Conservation (phyloP, 2,888 invertebrate species). For the Watsonalla cultraria region DNA sequence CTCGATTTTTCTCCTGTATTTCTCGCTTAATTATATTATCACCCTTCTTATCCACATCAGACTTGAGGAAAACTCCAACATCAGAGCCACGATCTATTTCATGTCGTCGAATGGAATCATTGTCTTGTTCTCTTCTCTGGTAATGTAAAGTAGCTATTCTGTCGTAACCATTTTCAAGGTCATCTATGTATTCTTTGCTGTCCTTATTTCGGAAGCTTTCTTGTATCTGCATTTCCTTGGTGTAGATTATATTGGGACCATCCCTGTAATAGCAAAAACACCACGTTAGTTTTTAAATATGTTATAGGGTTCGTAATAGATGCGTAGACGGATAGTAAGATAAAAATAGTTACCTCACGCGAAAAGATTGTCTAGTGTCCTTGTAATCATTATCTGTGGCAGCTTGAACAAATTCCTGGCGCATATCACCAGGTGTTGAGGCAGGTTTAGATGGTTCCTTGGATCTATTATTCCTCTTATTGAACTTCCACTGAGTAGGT, state of each 20-base stretch:
- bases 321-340: no score
- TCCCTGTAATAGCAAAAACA: slow-evolving; percentile 47
- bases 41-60: slow-evolving; percentile 52
- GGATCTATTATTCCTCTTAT: slow-evolving; percentile 79
- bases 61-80: slow-evolving; percentile 66
- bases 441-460: slow-evolving; percentile 73
- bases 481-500: slow-evolving; percentile 86
- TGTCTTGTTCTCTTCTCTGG: slow-evolving; percentile 77
- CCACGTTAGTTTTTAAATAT: background rate
- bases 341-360: slow-evolving; percentile 48
- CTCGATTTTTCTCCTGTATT: slow-evolving; percentile 48
- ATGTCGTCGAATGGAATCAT: slow-evolving; percentile 86
- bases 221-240: slow-evolving; percentile 76
- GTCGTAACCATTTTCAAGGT: slow-evolving; percentile 77
- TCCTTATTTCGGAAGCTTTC: slow-evolving; percentile 70
- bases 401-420: slow-evolving; percentile 70
- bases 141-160: slow-evolving; percentile 72
- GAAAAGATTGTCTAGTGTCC: slow-evolving; percentile 63
- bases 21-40: slow-evolving; percentile 50
- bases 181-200: slow-evolving; percentile 76
- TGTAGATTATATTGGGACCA: slow-evolving; percentile 76
- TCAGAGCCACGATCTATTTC: slow-evolving; percentile 89
- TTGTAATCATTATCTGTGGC: slow-evolving; percentile 70
- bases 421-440: slow-evolving; percentile 66
- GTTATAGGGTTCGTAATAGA: background rate